These are phyloP conservation scores for Helarctos malayanus DNA, from an alignment of 2,797 vertebrate genomes.

Conservation along the genomic window DNA sequence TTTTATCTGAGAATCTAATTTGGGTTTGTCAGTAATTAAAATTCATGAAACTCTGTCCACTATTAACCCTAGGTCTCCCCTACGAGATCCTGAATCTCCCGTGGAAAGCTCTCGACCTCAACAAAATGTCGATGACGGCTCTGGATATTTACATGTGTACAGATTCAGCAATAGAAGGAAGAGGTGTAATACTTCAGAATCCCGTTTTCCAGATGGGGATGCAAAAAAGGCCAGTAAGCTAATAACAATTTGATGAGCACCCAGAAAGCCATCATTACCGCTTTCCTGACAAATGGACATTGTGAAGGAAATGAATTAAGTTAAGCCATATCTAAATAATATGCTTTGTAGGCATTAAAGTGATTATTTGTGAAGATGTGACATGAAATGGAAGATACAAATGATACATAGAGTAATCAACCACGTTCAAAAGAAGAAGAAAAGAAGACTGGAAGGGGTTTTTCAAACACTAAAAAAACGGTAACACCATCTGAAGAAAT, in stretches of 20 bases:
- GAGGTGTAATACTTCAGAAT: not conserved
- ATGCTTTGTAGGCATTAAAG: not conserved
- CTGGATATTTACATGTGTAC: not conserved
- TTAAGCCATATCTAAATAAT: not conserved
- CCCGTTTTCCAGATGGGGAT: not conserved
- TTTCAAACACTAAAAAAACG: not conserved
- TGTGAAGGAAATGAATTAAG: not conserved
- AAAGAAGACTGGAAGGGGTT: not conserved
- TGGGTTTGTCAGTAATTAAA: conserved; percentile 88
- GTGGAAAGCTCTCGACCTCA: conserved; percentile 70
- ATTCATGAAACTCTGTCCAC: conserved; percentile 70
- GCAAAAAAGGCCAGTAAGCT: not conserved
- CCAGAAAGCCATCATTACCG: not conserved
- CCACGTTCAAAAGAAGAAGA: not conserved
- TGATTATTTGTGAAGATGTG: conserved; percentile 20
- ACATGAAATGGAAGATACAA: not conserved
- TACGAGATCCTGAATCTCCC: conserved; percentile 65
- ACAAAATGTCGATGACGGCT: not conserved
- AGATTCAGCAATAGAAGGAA: not conserved
- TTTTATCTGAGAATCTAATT: conserved; percentile 87
- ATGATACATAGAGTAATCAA: not conserved
- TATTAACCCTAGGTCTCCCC: conserved; percentile 81
- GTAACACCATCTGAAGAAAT: not conserved
- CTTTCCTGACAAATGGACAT: not conserved
- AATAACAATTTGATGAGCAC: not conserved